A percentile compares a stretch with the other conserved stretches of the same genome.
phyloP scores from a whole-genome alignment of 2,113 vertebrate genomes.

The Paratilapia polleni region DNA sequence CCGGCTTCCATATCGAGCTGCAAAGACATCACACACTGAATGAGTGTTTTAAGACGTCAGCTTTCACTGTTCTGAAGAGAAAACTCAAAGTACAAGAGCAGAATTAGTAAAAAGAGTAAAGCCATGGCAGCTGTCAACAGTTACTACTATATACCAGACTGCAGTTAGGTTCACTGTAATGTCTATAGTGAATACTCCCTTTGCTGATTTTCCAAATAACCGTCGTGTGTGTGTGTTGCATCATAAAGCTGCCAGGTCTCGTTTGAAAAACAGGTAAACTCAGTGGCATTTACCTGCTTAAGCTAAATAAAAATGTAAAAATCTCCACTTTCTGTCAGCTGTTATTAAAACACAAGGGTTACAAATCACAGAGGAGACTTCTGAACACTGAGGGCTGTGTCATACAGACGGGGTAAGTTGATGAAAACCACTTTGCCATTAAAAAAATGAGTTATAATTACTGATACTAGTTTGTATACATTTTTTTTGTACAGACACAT shows the following conservation, averaged over 20 bases:
- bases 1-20: constrained; percentile 52
- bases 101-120: background rate
- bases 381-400: too few species aligned
- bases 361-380: background rate
- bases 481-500: too few species aligned
- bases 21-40: background rate
- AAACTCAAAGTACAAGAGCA: background rate
- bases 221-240: too few species aligned
- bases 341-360: background rate
- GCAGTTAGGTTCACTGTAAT: too few species aligned
- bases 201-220: background rate
- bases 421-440: too few species aligned
- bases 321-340: background rate
- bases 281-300: background rate
- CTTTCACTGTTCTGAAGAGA: background rate
- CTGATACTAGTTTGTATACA: too few species aligned
- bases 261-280: background rate
- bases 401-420: too few species aligned
- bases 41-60: background rate
- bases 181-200: background rate
- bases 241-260: background rate
- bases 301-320: background rate
- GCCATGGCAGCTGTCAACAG: background rate
- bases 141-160: background rate
- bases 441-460: too few species aligned